A percentile compares a stretch with the other conserved stretches of the same genome.
These are phyloP conservation scores for Micronycteris hirsuta DNA, from an alignment of 2,113 vertebrate genomes.

Conservation along the genomic window DNA sequence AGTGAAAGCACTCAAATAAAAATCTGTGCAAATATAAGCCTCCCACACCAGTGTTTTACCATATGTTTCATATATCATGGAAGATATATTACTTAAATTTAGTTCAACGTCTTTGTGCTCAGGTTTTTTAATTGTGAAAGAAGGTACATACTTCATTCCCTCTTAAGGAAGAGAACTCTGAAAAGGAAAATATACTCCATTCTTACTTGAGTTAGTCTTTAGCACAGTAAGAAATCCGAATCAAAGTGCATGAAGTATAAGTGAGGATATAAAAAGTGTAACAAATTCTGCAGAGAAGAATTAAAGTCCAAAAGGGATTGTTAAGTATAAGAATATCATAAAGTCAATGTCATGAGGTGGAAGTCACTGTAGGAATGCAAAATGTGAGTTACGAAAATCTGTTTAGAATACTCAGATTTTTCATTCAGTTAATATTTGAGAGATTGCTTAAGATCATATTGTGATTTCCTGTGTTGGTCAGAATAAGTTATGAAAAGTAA, in stretches of 20 bases:
- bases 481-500: conserved; percentile 52
- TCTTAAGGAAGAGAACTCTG: background rate
- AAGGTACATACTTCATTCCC: background rate
- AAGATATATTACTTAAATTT: conserved; percentile 40
- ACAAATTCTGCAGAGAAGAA: conserved; percentile 78
- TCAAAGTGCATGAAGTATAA: conserved; percentile 65
- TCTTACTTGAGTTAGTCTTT: conserved; percentile 73
- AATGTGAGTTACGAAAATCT: conserved; percentile 15
- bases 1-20: background rate
- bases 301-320: conserved; percentile 70
- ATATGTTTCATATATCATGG: background rate
- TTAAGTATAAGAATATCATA: conserved; percentile 64
- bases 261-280: conserved; percentile 67
- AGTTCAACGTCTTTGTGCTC: background rate
- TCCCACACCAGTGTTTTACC: background rate
- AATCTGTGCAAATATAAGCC: background rate
- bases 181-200: background rate
- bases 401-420: conserved; percentile 61
- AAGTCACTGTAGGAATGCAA: conserved; percentile 58
- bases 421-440: conserved; percentile 54
- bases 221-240: conserved; percentile 70
- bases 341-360: conserved; percentile 69
- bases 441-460: conserved; percentile 52
- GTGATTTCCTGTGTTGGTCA: conserved; percentile 33
- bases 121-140: conserved; percentile 2